Evolutionary conservation across 1,140 invertebrate species (phyloP).

Genomic region (Nephila pilipes): DNA sequence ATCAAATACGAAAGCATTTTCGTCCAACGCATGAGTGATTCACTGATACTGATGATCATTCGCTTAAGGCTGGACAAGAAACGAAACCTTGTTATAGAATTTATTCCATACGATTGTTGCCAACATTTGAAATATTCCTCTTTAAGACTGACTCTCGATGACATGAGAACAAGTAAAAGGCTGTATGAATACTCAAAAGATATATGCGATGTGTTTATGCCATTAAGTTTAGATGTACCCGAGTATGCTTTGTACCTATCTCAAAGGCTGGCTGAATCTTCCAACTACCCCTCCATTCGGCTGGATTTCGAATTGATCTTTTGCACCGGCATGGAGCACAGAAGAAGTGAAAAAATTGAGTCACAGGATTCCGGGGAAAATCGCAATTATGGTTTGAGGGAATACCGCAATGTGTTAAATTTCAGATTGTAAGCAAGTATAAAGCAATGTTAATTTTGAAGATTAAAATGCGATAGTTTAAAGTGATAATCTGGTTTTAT

Average conservation of each 20-base stretch:
- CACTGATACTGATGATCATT: neutral
- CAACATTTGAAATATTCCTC: neutral
- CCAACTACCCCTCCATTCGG: neutral
- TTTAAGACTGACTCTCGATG: neutral
- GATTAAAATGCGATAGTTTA: too few species aligned
- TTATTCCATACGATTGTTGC: neutral
- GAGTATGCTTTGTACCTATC: neutral
- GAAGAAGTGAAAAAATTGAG: neutral
- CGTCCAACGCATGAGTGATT: neutral
- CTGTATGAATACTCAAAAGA: neutral
- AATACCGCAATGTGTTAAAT: too few species aligned
- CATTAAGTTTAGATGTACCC: neutral
- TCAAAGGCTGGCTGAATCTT: neutral
- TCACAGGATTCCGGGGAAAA: too few species aligned
- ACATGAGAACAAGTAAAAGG: neutral
- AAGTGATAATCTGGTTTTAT: too few species aligned
- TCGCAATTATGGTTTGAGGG: too few species aligned
- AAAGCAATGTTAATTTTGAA: too few species aligned
- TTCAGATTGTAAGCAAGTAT: too few species aligned
- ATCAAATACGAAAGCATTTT: too few species aligned
- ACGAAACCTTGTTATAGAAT: neutral
- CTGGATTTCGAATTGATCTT: neutral
- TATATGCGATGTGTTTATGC: neutral
- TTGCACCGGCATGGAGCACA: neutral
- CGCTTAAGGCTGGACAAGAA: neutral